Percentiles rank a stretch among this genome's conserved stretches.
phyloP scores from a whole-genome alignment of 2,797 vertebrate genomes.

The Danio choprae region DNA sequence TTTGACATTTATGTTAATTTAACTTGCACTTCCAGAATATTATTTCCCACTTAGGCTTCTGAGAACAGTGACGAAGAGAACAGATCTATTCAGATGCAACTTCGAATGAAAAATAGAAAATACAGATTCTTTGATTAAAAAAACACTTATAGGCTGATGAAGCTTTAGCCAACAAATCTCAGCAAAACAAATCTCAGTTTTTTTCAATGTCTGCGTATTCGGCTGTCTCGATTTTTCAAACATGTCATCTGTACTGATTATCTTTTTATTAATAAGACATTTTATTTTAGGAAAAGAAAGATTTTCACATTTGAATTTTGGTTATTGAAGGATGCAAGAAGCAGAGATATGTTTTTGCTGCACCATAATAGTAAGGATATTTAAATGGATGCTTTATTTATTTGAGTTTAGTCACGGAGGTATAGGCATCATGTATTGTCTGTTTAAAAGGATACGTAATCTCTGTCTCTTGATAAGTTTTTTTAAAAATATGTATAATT shows the following conservation, averaged over 20 bases:
- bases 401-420: constrained; percentile 18
- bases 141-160: not conserved
- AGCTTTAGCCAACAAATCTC: not conserved
- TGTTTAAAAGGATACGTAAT: constrained; percentile 25
- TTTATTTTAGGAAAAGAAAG: not conserved
- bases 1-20: not conserved
- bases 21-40: not conserved
- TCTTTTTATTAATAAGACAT: constrained; percentile 12
- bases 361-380: not conserved
- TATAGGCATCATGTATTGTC: constrained; percentile 14
- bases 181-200: not conserved
- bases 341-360: not conserved
- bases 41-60: not conserved
- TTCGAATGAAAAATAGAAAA: not conserved
- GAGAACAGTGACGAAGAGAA: not conserved
- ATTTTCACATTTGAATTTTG: not conserved
- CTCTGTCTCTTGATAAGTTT: constrained; percentile 8
- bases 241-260: constrained; percentile 1
- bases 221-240: not conserved
- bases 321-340: constrained; percentile 1
- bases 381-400: not conserved
- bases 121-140: not conserved
- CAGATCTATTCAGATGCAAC: constrained; percentile 2
- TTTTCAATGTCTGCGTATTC: not conserved
- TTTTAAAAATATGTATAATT: not conserved